A percentile compares a stretch with the other conserved stretches of the same genome.
Conservation (phyloP, 2,888 invertebrate species). For the Romanomermis culicivorax region DNA sequence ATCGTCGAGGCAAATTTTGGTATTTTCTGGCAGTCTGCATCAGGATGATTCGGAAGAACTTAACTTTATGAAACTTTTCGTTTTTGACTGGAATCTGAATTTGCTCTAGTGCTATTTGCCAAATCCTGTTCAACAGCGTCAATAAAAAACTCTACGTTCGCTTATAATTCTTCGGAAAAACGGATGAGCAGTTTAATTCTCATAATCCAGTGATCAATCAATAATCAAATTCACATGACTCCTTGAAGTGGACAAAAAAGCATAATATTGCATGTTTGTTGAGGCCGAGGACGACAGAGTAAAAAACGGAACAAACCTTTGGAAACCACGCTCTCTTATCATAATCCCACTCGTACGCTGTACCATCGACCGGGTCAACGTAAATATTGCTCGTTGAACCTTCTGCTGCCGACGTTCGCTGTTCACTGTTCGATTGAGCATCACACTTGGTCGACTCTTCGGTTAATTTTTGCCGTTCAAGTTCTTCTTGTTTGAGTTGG, state of each 20-base stretch:
- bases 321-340: constrained; percentile 86
- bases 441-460: background rate
- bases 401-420: background rate
- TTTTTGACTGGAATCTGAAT: too few relatives aligned
- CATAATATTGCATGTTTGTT: too few relatives aligned
- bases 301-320: constrained; percentile 37
- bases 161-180: background rate
- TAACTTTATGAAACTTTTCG: too few relatives aligned
- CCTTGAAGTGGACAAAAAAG: background rate
- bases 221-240: background rate
- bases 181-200: background rate
- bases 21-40: too few relatives aligned
- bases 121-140: too few relatives aligned
- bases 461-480: background rate
- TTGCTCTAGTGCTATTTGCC: too few relatives aligned
- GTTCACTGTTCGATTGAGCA: background rate
- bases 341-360: constrained; percentile 70
- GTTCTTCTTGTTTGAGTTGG: constrained; percentile 6
- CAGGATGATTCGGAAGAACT: too few relatives aligned
- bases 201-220: background rate
- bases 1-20: too few relatives aligned
- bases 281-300: constrained; percentile 1
- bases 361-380: constrained; percentile 45
- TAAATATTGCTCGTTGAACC: background rate
- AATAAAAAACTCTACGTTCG: too few relatives aligned